These are phyloP conservation scores for Parotia lawesii DNA, from an alignment of 2,113 vertebrate species.

Conservation along the genomic window DNA sequence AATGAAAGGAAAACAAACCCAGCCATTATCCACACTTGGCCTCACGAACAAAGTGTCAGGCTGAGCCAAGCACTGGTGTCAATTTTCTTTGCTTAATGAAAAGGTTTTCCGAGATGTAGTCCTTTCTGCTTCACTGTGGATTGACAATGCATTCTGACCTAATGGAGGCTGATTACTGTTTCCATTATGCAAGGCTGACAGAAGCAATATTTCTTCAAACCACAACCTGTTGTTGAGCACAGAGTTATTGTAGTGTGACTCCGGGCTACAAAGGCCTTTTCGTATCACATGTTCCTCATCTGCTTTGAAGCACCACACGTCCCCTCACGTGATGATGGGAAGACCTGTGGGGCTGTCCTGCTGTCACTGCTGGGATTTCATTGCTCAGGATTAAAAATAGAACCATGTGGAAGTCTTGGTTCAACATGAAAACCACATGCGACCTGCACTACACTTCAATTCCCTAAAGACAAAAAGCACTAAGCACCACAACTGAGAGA, in stretches of 20 bases:
- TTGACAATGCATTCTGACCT: constrained; percentile 60
- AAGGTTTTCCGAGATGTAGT: constrained; percentile 42
- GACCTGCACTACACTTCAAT: not conserved
- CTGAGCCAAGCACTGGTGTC: constrained; percentile 45
- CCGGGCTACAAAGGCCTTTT: constrained; percentile 38
- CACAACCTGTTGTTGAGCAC: constrained; percentile 47
- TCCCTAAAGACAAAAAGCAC: not conserved
- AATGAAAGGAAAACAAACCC: constrained; percentile 50
- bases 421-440: not conserved
- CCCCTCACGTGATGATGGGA: not conserved
- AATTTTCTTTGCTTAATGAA: constrained; percentile 56
- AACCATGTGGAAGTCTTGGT: not conserved
- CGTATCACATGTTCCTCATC: constrained; percentile 22
- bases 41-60: constrained; percentile 14
- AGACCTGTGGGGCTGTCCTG: not conserved
- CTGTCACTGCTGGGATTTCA: not conserved
- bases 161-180: constrained; percentile 60
- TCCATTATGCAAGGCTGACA: constrained; percentile 54
- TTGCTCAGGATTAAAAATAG: not conserved
- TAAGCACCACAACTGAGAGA: not conserved
- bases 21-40: constrained; percentile 23
- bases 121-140: constrained; percentile 60
- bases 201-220: constrained; percentile 51
- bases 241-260: constrained; percentile 9
- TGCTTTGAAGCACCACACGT: not conserved